These are phyloP conservation scores for Stenolophus ochropezus DNA, from an alignment of 2,888 invertebrate species.

Conservation along the genomic window DNA sequence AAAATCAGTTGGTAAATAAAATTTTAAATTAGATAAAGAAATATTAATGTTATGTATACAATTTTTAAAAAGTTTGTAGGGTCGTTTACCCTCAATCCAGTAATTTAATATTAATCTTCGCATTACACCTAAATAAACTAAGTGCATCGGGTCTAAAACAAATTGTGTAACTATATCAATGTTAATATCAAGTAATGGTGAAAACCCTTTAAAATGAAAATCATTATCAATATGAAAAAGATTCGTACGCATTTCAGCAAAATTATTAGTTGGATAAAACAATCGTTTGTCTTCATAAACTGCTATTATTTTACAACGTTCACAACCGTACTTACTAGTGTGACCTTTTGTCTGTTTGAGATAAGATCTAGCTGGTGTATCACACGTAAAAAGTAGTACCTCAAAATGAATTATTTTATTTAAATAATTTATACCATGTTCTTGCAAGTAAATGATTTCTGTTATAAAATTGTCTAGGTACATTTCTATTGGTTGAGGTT, in stretches of 20 bases:
- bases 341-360: background rate
- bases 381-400: slow-evolving; percentile 16
- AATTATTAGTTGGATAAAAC: too few relatives aligned
- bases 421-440: background rate
- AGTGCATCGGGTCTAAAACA: slow-evolving; percentile 3
- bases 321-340: slow-evolving; percentile 4
- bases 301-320: background rate
- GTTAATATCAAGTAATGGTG: background rate
- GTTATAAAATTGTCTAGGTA: background rate
- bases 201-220: background rate
- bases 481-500: background rate
- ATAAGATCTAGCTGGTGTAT: slow-evolving; percentile 10
- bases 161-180: background rate
- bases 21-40: background rate
- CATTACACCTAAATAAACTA: slow-evolving; percentile 13
- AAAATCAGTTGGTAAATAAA: background rate
- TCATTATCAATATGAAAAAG: background rate
- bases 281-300: background rate
- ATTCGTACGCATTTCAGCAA: background rate
- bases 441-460: background rate
- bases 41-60: background rate
- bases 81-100: slow-evolving; percentile 14
- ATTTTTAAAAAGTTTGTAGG: background rate
- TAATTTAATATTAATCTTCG: background rate
- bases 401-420: background rate